A percentile compares a stretch with the other conserved stretches of the same genome.
These are phyloP conservation scores for Hyla sarda DNA, from an alignment of 2,113 vertebrate species.

Conservation along the genomic window DNA sequence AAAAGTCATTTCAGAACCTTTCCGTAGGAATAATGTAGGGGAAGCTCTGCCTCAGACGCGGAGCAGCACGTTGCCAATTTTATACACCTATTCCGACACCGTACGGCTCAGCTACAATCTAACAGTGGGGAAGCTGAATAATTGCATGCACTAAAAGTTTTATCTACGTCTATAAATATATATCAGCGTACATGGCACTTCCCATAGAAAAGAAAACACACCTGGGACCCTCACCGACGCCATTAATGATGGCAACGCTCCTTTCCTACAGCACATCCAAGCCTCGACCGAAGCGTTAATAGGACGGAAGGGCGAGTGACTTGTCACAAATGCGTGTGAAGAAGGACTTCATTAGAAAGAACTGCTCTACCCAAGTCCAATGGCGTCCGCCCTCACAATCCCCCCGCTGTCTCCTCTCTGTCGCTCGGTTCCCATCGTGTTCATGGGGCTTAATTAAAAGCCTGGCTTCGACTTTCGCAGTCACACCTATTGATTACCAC, in stretches of 20 bases:
- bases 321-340: not conserved
- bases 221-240: not conserved
- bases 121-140: constrained; percentile 41
- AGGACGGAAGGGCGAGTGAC: not conserved
- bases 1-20: constrained; percentile 9
- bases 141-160: constrained; percentile 41
- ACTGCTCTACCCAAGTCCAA: not conserved
- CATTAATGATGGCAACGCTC: not conserved
- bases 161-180: constrained; percentile 40
- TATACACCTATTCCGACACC: not conserved
- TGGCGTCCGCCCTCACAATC: not conserved
- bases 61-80: constrained; percentile 10
- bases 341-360: not conserved
- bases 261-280: not conserved
- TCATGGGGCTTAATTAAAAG: constrained; percentile 34
- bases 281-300: not conserved
- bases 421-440: too few relatives aligned
- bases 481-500: constrained; percentile 7
- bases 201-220: not conserved
- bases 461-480: not conserved
- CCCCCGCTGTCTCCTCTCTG: not conserved
- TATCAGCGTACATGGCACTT: not conserved
- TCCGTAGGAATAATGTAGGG: not conserved
- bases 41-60: not conserved
- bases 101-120: not conserved